Conservation (phyloP, 2,888 invertebrate species). For the Ochropleura leucogaster region DNA sequence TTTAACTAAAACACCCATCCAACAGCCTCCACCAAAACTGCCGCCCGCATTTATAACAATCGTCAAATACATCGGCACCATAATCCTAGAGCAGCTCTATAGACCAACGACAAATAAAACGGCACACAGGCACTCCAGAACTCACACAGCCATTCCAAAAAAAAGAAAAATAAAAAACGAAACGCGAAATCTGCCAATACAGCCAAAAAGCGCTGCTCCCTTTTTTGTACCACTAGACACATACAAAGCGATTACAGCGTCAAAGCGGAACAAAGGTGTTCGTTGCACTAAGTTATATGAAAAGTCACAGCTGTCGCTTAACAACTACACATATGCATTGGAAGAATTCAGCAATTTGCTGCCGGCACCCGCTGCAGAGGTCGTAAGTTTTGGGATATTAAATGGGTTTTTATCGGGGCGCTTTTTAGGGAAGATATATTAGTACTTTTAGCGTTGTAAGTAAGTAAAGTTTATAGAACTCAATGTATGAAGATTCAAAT, state of each 20-base stretch:
- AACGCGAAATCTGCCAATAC: background rate
- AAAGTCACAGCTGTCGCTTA: slow-evolving; percentile 59
- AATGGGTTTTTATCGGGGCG: slow-evolving; percentile 4
- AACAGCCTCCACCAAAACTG: background rate
- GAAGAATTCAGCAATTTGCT: slow-evolving; percentile 47
- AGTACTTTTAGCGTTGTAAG: background rate
- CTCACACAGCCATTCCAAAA: background rate
- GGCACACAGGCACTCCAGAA: background rate
- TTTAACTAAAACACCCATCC: background rate
- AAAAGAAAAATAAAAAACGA: background rate
- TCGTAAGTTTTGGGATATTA: slow-evolving; percentile 35
- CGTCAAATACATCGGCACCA: background rate
- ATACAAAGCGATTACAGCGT: slow-evolving; percentile 27
- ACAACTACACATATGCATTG: slow-evolving; percentile 33
- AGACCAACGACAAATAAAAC: slow-evolving; percentile 13
- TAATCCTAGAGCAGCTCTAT: background rate
- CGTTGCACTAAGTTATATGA: slow-evolving; percentile 63
- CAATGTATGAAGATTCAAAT: too few species aligned
- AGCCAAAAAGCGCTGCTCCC: slow-evolving; percentile 17
- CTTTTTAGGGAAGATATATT: background rate
- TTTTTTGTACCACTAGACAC: slow-evolving; percentile 5
- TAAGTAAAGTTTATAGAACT: too few species aligned
- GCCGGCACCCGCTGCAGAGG: background rate
- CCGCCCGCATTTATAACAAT: background rate
- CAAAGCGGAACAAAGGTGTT: background rate